A percentile compares a stretch with the other conserved stretches of the same genome.
phyloP scores from a whole-genome alignment of 2,113 vertebrate species.

The Colius striatus region DNA sequence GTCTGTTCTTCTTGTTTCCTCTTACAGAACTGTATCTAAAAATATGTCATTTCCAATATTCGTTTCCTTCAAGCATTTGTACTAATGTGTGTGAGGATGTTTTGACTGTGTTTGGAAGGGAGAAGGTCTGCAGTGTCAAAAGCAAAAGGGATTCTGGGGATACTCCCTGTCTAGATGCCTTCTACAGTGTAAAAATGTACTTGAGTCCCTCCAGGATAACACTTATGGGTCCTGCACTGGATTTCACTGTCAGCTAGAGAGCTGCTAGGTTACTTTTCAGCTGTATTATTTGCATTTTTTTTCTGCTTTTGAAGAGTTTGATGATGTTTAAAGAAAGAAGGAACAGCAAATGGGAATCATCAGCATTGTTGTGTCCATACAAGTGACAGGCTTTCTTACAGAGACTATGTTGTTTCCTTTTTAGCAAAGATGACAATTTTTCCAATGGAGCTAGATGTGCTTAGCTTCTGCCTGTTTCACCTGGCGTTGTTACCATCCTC shows the following conservation, averaged over 20 bases:
- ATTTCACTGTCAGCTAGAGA: neutral
- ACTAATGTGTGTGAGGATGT: neutral
- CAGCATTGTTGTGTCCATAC: neutral
- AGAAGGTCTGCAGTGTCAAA: neutral
- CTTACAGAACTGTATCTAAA: conserved; percentile 17
- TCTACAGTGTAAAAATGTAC: neutral
- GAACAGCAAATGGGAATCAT: neutral
- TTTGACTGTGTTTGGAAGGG: neutral
- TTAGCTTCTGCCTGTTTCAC: neutral
- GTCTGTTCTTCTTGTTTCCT: neutral
- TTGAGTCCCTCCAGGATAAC: neutral
- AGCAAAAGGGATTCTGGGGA: neutral
- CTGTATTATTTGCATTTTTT: neutral
- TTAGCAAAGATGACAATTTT: neutral
- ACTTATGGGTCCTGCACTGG: rapidly evolving
- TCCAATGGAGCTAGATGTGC: neutral
- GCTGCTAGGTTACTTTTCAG: neutral
- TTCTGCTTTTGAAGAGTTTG: neutral
- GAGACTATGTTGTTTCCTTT: neutral
- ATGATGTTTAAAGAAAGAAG: neutral
- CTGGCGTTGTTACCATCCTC: neutral
- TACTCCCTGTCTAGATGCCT: neutral
- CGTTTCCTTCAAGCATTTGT: conserved; percentile 5
- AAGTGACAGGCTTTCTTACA: neutral
- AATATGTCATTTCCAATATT: neutral